Evolutionary conservation across 2,888 invertebrate genomes (phyloP).

Genomic region (Muscina levida): DNA sequence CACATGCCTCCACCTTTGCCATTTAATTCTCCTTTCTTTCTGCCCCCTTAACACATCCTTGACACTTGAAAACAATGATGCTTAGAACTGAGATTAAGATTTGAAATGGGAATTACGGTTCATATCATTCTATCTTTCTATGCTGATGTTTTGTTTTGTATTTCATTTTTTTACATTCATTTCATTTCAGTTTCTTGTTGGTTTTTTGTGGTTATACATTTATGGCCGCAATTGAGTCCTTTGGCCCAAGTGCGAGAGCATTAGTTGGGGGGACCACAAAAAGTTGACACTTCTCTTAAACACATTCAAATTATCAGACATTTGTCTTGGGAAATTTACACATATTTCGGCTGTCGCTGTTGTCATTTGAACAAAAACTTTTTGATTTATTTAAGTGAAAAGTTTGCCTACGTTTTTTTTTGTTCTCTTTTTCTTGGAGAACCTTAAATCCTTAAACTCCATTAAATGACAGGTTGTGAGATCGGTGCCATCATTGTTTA

Average conservation of each 20-base stretch:
- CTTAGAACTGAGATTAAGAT: conserved; percentile 34
- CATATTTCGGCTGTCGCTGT: too few relatives aligned
- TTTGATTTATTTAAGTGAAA: conserved; percentile 61
- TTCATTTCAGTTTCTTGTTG: not conserved
- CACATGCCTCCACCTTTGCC: too few relatives aligned
- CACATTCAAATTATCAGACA: conserved; percentile 54
- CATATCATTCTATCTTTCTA: too few relatives aligned
- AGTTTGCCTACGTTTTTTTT: conserved; percentile 43
- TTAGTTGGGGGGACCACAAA: conserved; percentile 32
- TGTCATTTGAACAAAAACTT: conserved; percentile 18
- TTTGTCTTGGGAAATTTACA: conserved; percentile 48
- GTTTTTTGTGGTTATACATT: too few relatives aligned
- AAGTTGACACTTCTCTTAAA: conserved; percentile 56
- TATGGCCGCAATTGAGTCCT: too few relatives aligned
- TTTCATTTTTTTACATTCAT: not conserved
- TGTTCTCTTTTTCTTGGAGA: too few relatives aligned
- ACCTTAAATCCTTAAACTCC: too few relatives aligned
- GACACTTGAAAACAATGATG: not conserved
- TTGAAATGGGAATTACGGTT: conserved; percentile 42
- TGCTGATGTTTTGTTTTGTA: too few relatives aligned
- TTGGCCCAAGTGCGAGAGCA: not conserved
- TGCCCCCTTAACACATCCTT: not conserved
- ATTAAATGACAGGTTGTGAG: too few relatives aligned
- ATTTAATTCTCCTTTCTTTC: not conserved
- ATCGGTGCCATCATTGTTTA: conserved; percentile 16